Evolutionary conservation across 2,888 invertebrate genomes (phyloP), one percentile per base, ranked within the genome.

Genomic region (Digitonthophagus gazella): DNA sequence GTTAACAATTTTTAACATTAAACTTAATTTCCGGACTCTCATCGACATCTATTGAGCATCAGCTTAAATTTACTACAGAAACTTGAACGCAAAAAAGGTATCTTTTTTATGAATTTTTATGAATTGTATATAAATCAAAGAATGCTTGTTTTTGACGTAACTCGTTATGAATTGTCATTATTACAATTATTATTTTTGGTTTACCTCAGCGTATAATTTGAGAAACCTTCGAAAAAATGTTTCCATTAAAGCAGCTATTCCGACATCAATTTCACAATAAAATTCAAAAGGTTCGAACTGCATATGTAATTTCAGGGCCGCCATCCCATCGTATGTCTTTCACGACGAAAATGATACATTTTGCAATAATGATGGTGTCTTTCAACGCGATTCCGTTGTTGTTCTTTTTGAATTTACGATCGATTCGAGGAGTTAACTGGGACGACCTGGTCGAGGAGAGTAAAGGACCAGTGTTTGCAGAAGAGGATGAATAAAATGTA

Each of bases 381-480:
- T 61, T 15, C 18, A 61, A 61, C 20, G 8, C 61, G 3, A 20
- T 61, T 8, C 61, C 61, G 20, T n/a, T 61, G 8, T 18, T 61
- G 18, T 61, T 61, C 61, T 61, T 61, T 18, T 20, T 61, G n/a
- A 61, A 61, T 20, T 18, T 61, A 20, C 61, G 61, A 4, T 18
- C 4, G n/a, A 61, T 61, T 19, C 18, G 61, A 61, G 61, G 20
- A 4, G 61, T 61, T n/a, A 61, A 61, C 6, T 61, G 18, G 16
- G 61, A 61, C 0, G 61, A 61, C 18, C 18, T 61, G 61, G 16
- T 61, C 20, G 61, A 15, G n/a, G 61, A 61, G 61, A 61, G 16
- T n/a, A 19, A 61, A 61, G 11, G n/a, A 8, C 19, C 19, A n/a
- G n/a, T n/a, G 2, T 19, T 19, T 19, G 16, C 5, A 19, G 61